Evolutionary conservation across 2,888 invertebrate species (phyloP).

Genomic region (Stenodera caucasica): DNA sequence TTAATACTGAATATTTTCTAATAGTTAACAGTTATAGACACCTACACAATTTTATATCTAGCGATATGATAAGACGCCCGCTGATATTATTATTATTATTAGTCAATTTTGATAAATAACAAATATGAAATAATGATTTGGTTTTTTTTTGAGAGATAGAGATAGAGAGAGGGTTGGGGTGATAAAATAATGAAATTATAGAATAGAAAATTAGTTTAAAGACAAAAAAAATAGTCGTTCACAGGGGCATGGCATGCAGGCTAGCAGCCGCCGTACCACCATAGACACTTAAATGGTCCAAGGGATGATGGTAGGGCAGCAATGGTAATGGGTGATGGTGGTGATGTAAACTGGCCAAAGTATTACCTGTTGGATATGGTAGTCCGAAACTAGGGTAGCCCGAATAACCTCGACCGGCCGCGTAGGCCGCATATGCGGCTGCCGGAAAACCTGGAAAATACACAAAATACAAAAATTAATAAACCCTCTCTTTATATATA

Average conservation of each 20-base stretch:
- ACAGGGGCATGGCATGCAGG: constrained; percentile 79
- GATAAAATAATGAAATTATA: too few species aligned
- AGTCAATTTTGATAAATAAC: neutral
- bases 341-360: constrained; percentile 79
- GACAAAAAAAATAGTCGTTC: constrained; percentile 57
- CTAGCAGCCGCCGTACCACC: constrained; percentile 57
- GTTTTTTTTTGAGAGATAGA: too few species aligned
- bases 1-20: neutral
- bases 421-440: constrained; percentile 93
- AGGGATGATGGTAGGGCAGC: constrained; percentile 66
- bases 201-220: neutral
- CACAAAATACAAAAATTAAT: constrained; percentile 45
- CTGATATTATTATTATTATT: neutral
- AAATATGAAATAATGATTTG: too few species aligned
- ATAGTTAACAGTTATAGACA: constrained; percentile 4
- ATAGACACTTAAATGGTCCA: constrained; percentile 66
- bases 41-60: constrained; percentile 5
- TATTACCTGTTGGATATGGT: constrained; percentile 96
- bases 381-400: constrained; percentile 98
- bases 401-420: constrained; percentile 95
- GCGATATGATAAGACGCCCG: constrained; percentile 3
- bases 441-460: constrained; percentile 83
- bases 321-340: constrained; percentile 63
- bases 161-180: too few species aligned
- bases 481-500: neutral